These are phyloP conservation scores for Hydrolagus colliei DNA, from an alignment of 2,797 vertebrate genomes.

Conservation along the genomic window DNA sequence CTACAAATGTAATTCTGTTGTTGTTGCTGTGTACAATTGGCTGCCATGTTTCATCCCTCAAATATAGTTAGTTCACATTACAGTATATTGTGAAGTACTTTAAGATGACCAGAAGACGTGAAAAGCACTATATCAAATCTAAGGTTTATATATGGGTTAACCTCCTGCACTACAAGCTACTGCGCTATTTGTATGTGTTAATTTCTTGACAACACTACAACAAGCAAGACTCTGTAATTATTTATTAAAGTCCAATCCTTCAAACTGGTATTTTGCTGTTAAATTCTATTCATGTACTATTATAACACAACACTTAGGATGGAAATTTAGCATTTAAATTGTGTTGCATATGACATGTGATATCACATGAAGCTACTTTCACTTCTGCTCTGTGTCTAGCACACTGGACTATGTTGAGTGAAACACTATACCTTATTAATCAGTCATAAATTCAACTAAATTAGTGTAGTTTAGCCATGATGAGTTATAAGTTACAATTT, in stretches of 20 bases:
- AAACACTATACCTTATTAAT: not conserved
- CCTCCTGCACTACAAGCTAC: not conserved
- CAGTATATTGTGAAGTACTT: no score
- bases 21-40: no score
- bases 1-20: no score
- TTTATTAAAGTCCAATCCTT: not conserved
- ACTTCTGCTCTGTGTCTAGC: not conserved
- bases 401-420: not conserved
- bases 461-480: not conserved
- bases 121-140: no score
- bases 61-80: no score
- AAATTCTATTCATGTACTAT: not conserved
- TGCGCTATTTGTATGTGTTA: not conserved
- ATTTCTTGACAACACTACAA: not conserved
- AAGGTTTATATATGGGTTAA: no score
- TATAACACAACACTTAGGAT: not conserved
- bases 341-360: not conserved
- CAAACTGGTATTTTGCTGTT: not conserved
- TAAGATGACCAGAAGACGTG: no score
- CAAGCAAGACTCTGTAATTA: not conserved
- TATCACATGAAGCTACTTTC: not conserved
- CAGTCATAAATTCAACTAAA: not conserved
- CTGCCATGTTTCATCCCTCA: no score
- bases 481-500: not conserved
- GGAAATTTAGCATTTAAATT: not conserved